Base-by-base conservation (phyloP, 1,140 invertebrate species). In the Caenorhabditis brenneri region DNA sequence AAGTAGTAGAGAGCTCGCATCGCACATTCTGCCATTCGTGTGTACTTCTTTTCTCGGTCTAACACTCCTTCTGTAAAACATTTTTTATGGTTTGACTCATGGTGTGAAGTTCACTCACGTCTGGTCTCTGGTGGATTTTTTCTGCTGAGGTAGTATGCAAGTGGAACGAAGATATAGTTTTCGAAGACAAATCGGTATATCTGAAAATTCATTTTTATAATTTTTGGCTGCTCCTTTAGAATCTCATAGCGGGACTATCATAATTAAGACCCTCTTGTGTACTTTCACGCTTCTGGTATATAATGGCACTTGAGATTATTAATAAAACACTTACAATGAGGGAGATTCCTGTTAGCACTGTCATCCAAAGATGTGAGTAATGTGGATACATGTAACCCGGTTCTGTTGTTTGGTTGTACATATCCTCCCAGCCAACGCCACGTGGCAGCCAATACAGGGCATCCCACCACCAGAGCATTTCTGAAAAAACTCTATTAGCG, bases 11-110 rank as follows among this genome's bases (percentile, higher is more conserved):
- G 81, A 78, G 89, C 87, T 49, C 89, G 81, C 89, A 89, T 91
- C 22, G 87, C 88, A 46, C 89, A 90, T 74, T 90, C 89, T 3
- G 89, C 88, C 22, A 90, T 89, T 79, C 88, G 80, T 60, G 88
- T 91, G 84, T 91, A 89, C 69, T 90, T 88, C 78, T 49, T 84
- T 22, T 87, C 82, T 19, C 87, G 87, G 24, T 86, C 79, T 27
- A 88, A 81, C 46, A 31, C 79, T 24, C 78, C 79, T 27, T 48
- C 84, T 85, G 29, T 33, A 60, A 83, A 55, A 42, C 24, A 2
- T 12, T 12, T 27, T 46, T 24, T 29, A 22, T 60, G 46, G 19
- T 51, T 69, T 55, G 36, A 42, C 4, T 55, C 7, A 46, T 29
- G 0, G 46, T 22, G 1, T 79, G 10, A 31, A 88, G 81, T 7